A percentile compares a stretch with the other conserved stretches of the same genome.
Conservation (phyloP, 2,888 invertebrate genomes). For the Sesia bembeciformis region DNA sequence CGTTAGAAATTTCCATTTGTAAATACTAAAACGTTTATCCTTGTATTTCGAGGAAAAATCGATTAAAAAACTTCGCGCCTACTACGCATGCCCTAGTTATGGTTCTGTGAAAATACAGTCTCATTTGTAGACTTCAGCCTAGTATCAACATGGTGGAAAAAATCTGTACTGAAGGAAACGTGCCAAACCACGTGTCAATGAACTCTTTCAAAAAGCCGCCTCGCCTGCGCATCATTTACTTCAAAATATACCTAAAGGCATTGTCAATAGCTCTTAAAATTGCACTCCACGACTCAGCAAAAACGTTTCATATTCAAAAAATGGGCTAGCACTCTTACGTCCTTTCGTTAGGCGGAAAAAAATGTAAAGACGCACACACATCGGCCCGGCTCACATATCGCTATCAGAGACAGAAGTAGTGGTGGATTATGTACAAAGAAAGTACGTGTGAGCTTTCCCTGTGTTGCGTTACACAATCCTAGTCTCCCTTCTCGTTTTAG, state of each 20-base stretch:
- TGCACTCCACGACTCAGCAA: constrained; percentile 18
- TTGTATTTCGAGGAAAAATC: constrained; percentile 42
- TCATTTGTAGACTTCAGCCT: constrained; percentile 47
- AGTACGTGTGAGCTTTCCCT: constrained; percentile 68
- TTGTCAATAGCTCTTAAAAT: constrained; percentile 26
- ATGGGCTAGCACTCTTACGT: constrained; percentile 39
- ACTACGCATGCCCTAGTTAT: constrained; percentile 56
- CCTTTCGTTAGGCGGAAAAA: constrained; percentile 50
- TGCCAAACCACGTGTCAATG: constrained; percentile 68
- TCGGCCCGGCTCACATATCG: constrained; percentile 18
- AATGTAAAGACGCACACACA: constrained; percentile 58
- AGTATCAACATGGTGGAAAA: constrained; percentile 33
- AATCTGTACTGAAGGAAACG: constrained; percentile 45
- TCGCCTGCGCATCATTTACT: constrained; percentile 16
- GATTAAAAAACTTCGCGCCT: constrained; percentile 28
- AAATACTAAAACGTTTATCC: constrained; percentile 19
- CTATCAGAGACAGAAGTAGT: constrained; percentile 27
- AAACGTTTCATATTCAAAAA: constrained; percentile 44
- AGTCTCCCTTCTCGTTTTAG: constrained; percentile 40
- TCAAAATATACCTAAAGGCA: constrained; percentile 32
- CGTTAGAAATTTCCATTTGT: background rate
- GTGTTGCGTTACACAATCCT: constrained; percentile 67
- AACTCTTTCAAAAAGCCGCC: constrained; percentile 57
- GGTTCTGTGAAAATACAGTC: constrained; percentile 47
- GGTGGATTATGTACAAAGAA: constrained; percentile 47